Evolutionary conservation across 1,140 invertebrate species (phyloP), one percentile per base, ranked within the genome.

Genomic region (Battus philenor): DNA sequence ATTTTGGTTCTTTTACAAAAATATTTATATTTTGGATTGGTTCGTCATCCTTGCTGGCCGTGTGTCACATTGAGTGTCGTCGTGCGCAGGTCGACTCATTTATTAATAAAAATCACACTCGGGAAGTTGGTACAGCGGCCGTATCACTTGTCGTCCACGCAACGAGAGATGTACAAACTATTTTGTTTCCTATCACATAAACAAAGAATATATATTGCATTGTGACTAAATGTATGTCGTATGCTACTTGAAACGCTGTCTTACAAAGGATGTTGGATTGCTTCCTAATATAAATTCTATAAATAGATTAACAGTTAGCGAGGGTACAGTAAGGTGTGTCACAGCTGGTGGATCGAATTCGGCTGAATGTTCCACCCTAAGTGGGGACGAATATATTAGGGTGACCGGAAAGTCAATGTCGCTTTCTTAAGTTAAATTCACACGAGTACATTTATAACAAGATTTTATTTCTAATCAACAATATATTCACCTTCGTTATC

Each of bases 51-150:
- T 47, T n/a, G 1, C 6, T 0, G 32, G 3, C 50, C 12, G 56
- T 69, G 51, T 71, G 68, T 69, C 53, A 2, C 30, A 47, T n/a
- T 9, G 13, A 45, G 46, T 44, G 18, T 43, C 33, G 47, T 17
- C 59, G 50, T 47, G 63, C 66, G 59, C 72, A 70, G 60, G 68
- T 76, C 75, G 58, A 41, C 68, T 73, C 70, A 76, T 74, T 79
- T 76, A 61, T 60, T 69, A 76, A 79, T 76, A 76, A 79, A 72
- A 75, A 60, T 64, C 61, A 57, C 54, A 53, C 58, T 56, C 39
- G 56, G 64, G 59, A 69, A 63, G 61, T 54, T 57, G 53, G 53
- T 44, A 55, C 38, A 39, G 22, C 16, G 22, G 6, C 6, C 36
- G 12, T 26, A 24, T 26, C 36, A 39, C 27, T 27, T 39, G 8